Base-by-base conservation (phyloP, 1,140 invertebrate species). In the Trialeurodes vaporariorum region DNA sequence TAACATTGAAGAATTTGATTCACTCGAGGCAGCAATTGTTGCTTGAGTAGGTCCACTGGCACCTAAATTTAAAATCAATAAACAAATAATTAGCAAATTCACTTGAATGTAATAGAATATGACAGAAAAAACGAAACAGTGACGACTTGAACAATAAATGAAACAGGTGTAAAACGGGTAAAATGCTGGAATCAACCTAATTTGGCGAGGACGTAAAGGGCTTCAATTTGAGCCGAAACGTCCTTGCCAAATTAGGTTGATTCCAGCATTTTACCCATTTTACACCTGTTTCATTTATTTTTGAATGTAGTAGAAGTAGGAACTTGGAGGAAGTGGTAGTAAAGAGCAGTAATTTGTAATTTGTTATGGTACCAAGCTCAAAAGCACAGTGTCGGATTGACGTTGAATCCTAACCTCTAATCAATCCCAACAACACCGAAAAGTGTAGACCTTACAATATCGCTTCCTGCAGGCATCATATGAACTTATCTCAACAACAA, bases 1-100 rank as follows among this genome's bases (percentile, higher is more conserved):
- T 34, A 17, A 27, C 21, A n/a, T 17, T 34, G 40, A 2, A 64
- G 27, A 27, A 25, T 24, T 27, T 5, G 24, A 13, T 21, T 27
- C 24, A 24, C 27, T 25, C 2, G 25, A 26, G 21, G 24, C 63
- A 24, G 63, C 27, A 64, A 27, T 63, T 25, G 63, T 63, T 24
- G 63, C 61, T 21, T 68, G 63, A 17, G 49, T 68, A 17, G 67
- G 64, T 49, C 67, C 64, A 64, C 64, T 64, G 63, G 61, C 59
- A 68, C 25, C 58, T 64, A 63, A n/a, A n/a, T n/a, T n/a, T n/a
- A n/a, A n/a, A n/a, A n/a, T n/a, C n/a, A n/a, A n/a, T n/a, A n/a
- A n/a, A n/a, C n/a, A n/a, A n/a, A n/a, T n/a, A n/a, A n/a, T n/a
- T n/a, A n/a, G n/a, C n/a, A n/a, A n/a, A n/a, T n/a, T n/a, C n/a